Conservation (phyloP, 2,888 invertebrate species). For the Boloria selene region DNA sequence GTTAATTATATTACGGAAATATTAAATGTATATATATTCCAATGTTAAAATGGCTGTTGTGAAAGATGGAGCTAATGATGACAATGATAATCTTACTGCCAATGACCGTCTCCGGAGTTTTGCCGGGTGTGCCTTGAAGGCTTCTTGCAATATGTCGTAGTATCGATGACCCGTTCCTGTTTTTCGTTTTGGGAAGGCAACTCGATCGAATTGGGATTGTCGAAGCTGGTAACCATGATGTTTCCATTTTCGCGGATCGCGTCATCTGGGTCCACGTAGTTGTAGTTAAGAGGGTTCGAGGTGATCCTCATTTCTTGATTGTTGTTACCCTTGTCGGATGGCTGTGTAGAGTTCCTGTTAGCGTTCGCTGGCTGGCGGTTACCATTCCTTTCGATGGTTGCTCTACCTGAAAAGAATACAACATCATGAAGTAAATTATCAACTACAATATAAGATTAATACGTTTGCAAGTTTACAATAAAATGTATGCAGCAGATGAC, state of each 20-base stretch:
- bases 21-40: conserved; percentile 24
- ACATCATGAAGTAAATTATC: too few relatives aligned
- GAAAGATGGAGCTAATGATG: conserved; percentile 47
- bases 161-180: conserved; percentile 78
- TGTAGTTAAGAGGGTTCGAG: conserved; percentile 88
- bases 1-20: not conserved
- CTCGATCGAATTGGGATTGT: conserved; percentile 88
- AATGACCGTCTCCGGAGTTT: conserved; percentile 71
- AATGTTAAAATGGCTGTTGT: conserved; percentile 40
- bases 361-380: conserved; percentile 71
- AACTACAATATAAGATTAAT: not conserved
- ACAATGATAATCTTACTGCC: conserved; percentile 74
- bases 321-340: conserved; percentile 60
- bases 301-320: conserved; percentile 88
- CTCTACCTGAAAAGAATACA: conserved; percentile 68
- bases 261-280: conserved; percentile 86
- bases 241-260: conserved; percentile 78
- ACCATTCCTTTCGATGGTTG: conserved; percentile 83
- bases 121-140: conserved; percentile 65
- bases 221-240: conserved; percentile 86
- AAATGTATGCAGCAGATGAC: too few relatives aligned
- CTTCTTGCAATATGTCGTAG: conserved; percentile 88
- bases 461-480: too few relatives aligned
- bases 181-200: conserved; percentile 80
- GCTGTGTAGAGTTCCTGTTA: conserved; percentile 67